Evolutionary conservation across 2,113 vertebrate genomes (phyloP).

Genomic region (Triplophysa rosa): DNA sequence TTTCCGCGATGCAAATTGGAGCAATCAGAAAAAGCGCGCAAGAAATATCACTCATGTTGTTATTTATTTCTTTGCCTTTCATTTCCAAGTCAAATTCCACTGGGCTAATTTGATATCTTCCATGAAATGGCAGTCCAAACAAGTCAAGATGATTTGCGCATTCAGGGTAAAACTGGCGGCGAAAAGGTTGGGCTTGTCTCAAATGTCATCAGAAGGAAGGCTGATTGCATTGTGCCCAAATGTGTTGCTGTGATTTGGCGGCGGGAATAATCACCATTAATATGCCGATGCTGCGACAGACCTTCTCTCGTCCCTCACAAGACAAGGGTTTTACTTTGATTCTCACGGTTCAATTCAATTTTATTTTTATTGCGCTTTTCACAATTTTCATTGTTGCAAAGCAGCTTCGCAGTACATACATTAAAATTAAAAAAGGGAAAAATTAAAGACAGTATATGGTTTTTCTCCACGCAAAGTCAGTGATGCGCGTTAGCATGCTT

Average conservation of each 20-base stretch:
- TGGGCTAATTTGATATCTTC: constrained; percentile 66
- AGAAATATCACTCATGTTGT: constrained; percentile 70
- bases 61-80: constrained; percentile 66
- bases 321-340: neutral
- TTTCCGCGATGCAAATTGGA: constrained; percentile 61
- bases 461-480: no score
- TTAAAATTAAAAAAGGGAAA: no score
- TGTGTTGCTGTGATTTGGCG: constrained; percentile 65
- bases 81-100: constrained; percentile 72
- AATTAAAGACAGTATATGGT: no score
- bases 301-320: neutral
- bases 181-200: constrained; percentile 65
- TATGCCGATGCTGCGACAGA: constrained; percentile 40
- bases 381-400: no score
- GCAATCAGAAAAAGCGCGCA: constrained; percentile 70
- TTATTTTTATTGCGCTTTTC: no score
- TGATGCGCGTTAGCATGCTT: neutral
- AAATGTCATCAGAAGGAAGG: constrained; percentile 72
- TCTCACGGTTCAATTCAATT: neutral
- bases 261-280: constrained; percentile 66
- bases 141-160: constrained; percentile 68
- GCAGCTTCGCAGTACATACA: no score
- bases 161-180: constrained; percentile 66
- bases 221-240: constrained; percentile 72
- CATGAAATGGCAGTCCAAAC: constrained; percentile 65